Conservation (phyloP, 2,888 invertebrate genomes). For the Microdon myrmicae region DNA sequence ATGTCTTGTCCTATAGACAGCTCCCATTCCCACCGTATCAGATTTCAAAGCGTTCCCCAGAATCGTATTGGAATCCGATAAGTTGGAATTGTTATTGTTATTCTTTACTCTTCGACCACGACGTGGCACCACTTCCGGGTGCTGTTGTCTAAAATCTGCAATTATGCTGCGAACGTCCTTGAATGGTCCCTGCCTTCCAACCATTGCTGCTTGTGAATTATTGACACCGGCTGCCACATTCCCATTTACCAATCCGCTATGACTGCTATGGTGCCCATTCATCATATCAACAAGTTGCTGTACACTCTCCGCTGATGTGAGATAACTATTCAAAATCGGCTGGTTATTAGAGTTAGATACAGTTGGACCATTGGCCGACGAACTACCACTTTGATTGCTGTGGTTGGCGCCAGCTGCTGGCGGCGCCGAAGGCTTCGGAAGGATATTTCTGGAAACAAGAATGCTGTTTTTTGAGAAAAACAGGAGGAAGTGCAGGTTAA, state of each 20-base stretch:
- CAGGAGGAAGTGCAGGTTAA: slow-evolving; percentile 54
- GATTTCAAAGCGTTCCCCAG: slow-evolving; percentile 54
- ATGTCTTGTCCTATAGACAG: slow-evolving; percentile 35
- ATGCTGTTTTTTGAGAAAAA: slow-evolving; percentile 56
- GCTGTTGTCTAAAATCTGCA: slow-evolving; percentile 81
- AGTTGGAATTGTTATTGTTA: slow-evolving; percentile 48
- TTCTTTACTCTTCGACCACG: slow-evolving; percentile 73
- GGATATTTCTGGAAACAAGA: slow-evolving; percentile 63
- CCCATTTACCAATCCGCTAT: slow-evolving; percentile 39
- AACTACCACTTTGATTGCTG: slow-evolving; percentile 32
- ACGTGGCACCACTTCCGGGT: slow-evolving; percentile 78
- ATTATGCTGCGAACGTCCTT: slow-evolving; percentile 85
- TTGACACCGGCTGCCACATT: slow-evolving; percentile 60
- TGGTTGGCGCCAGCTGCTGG: slow-evolving; percentile 13
- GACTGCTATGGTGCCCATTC: slow-evolving; percentile 53
- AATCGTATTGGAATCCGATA: slow-evolving; percentile 53
- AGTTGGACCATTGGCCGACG: slow-evolving; percentile 43
- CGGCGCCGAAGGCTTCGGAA: slow-evolving; percentile 63
- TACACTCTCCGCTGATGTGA: slow-evolving; percentile 53
- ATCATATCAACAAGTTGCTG: slow-evolving; percentile 54
- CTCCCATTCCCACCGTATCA: slow-evolving; percentile 50
- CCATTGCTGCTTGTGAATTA: slow-evolving; percentile 44
- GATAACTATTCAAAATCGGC: slow-evolving; percentile 54
- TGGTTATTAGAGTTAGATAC: slow-evolving; percentile 28
- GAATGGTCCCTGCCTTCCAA: slow-evolving; percentile 80